Evolutionary conservation across 1,140 invertebrate species (phyloP).

Genomic region (Diorhabda elongata): DNA sequence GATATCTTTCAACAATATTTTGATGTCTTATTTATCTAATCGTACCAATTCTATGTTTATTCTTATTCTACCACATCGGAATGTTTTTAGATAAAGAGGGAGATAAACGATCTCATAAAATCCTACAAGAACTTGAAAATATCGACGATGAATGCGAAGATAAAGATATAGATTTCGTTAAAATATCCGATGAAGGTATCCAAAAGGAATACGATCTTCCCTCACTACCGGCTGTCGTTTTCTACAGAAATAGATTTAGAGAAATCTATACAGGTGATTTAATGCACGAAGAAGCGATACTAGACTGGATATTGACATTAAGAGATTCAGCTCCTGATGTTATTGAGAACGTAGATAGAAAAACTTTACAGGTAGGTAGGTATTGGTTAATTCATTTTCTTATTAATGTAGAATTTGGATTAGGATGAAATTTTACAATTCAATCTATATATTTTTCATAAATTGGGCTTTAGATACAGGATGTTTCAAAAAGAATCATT

Average conservation of each 20-base stretch:
- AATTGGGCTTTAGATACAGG: too few relatives aligned
- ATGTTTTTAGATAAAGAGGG: constrained; percentile 72
- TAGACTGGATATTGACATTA: constrained; percentile 85
- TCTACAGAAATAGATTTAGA: constrained; percentile 86
- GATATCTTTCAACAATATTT: too few relatives aligned
- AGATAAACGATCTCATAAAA: constrained; percentile 85
- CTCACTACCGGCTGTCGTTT: constrained; percentile 76
- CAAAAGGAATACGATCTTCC: constrained; percentile 86
- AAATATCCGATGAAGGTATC: constrained; percentile 85
- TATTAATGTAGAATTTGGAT: too few relatives aligned
- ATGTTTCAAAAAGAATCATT: too few relatives aligned
- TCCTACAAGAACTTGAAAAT: constrained; percentile 85
- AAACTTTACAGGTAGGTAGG: constrained; percentile 69
- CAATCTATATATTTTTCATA: too few relatives aligned
- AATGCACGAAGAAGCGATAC: constrained; percentile 85
- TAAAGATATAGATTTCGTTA: constrained; percentile 88
- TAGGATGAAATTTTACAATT: too few relatives aligned
- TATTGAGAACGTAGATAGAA: constrained; percentile 87
- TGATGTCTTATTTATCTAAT: too few relatives aligned
- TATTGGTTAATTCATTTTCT: constrained; percentile 61
- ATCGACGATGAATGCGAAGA: constrained; percentile 93
- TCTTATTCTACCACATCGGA: background rate
- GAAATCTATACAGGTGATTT: constrained; percentile 77
- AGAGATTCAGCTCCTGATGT: constrained; percentile 81
- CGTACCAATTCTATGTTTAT: background rate